These are phyloP conservation scores for Tylochromis polylepis DNA, from an alignment of 2,113 vertebrate species.

Conservation along the genomic window DNA sequence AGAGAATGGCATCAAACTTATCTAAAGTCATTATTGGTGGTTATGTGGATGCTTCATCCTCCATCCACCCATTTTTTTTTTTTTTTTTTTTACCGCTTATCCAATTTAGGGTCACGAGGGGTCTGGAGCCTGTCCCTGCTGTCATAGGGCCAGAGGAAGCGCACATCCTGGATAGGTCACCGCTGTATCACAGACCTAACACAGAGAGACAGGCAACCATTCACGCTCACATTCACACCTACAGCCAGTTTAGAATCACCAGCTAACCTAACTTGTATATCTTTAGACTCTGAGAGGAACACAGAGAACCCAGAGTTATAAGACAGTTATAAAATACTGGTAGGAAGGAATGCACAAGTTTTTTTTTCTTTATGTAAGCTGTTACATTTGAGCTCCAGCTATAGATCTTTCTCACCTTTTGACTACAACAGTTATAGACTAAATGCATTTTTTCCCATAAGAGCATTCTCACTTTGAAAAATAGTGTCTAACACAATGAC, in stretches of 20 bases:
- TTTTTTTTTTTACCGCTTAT: neutral
- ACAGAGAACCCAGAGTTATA: neutral
- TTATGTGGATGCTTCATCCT: neutral
- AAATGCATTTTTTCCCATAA: neutral
- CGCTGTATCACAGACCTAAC: neutral
- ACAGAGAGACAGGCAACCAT: neutral
- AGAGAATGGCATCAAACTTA: neutral
- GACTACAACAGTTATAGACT: neutral
- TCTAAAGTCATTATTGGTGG: neutral
- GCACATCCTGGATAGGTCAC: neutral
- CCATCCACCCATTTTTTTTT: neutral
- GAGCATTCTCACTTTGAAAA: conserved; percentile 3
- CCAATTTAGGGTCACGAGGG: neutral
- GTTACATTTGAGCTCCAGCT: neutral
- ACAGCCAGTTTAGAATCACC: neutral
- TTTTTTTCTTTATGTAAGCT: neutral
- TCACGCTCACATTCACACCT: neutral
- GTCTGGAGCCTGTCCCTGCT: neutral
- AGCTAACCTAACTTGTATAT: neutral
- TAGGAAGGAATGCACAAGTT: neutral
- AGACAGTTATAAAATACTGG: neutral
- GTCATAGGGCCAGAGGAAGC: neutral
- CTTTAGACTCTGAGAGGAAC: neutral
- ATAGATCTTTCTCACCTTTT: neutral
- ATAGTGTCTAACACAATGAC: conserved; percentile 1